Evolutionary conservation across 2,113 vertebrate species (phyloP).

Genomic region (Stigmatopora argus): DNA sequence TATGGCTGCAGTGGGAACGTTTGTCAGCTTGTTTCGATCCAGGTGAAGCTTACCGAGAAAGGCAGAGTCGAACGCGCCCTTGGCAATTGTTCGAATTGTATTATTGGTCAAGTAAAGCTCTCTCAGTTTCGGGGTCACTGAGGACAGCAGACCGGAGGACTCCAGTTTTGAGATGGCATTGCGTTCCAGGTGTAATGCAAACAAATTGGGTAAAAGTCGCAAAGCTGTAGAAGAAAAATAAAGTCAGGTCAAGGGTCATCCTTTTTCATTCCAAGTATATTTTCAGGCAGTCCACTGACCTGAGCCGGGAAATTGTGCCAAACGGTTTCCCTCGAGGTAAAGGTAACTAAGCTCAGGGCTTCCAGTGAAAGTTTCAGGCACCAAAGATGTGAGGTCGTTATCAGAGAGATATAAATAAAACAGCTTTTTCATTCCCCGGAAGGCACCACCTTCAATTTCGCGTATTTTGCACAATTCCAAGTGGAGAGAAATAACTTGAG

Average conservation of each 20-base stretch:
- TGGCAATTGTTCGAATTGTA: slow-evolving; percentile 57
- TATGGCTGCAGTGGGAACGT: slow-evolving; percentile 73
- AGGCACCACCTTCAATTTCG: slow-evolving; percentile 63
- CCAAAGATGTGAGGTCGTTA: slow-evolving; percentile 76
- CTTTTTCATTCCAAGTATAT: not conserved
- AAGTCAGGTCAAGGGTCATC: not conserved
- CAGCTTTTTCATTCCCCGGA: slow-evolving; percentile 74
- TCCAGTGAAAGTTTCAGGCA: slow-evolving; percentile 65
- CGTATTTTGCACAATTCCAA: slow-evolving; percentile 77
- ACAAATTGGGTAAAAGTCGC: slow-evolving; percentile 71
- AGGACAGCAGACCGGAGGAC: slow-evolving; percentile 55
- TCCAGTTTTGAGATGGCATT: slow-evolving; percentile 72
- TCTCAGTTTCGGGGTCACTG: slow-evolving; percentile 56
- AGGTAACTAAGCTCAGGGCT: slow-evolving; percentile 75
- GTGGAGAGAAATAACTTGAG: slow-evolving; percentile 80
- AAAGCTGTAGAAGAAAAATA: slow-evolving; percentile 50
- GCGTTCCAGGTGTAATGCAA: slow-evolving; percentile 81
- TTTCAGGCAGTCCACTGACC: slow-evolving; percentile 31
- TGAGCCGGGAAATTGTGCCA: slow-evolving; percentile 67
- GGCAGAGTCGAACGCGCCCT: slow-evolving; percentile 58
- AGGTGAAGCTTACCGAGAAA: slow-evolving; percentile 78
- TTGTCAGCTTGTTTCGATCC: slow-evolving; percentile 73
- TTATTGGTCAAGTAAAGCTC: slow-evolving; percentile 80
- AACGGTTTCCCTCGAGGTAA: slow-evolving; percentile 78
- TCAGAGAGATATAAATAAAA: slow-evolving; percentile 86